Evolutionary conservation across 2,113 vertebrate genomes (phyloP), one percentile per base, ranked within the genome.

Genomic region (Phylloscopus whistleri): DNA sequence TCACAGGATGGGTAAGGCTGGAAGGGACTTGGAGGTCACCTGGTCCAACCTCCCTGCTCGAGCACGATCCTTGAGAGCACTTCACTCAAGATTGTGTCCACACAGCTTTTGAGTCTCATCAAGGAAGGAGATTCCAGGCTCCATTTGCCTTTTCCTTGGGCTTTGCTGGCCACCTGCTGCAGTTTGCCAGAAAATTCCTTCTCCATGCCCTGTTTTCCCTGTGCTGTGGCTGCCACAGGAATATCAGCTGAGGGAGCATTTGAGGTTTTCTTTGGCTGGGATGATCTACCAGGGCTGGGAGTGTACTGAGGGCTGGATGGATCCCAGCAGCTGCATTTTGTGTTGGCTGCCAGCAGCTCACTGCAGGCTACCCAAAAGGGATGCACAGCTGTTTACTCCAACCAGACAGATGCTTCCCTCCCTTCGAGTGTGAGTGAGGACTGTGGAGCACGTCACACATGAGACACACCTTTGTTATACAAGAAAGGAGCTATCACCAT

Each of bases 151-250:
- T 70, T 87, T 33, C 16, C 7, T 6, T 35, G 27, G 41, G 23
- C 24, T 86, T 59, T 60, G 16, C 22, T 56, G 44, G 49, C 46
- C 43, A 26, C 55, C 37, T 60, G 52, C 33, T 56, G 24, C 84
- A 11, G 1, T 51, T 75, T 33, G 17, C 63, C 52, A 43, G 43
- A 28, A 59, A 59, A 75, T 75, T 60, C 80, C 35, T 8, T 0
- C 44, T 64, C 58, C 0, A 0, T 52, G 64, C 11, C 66, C 60
- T 0, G 0, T 28, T 51, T 15, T 67, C 33, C 48, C 67, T 35
- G 27, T 30, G 35, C 62, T 75, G 37, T 26, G 58, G 62, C 82
- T 67, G 55, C 55, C 53, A 16, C 6, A 6, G 72, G 74, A 82
- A 33, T 31, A n/a, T 64, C 78, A 23, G 46, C 62, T 37, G 22